Evolutionary conservation across 1,140 invertebrate species (phyloP), one percentile per base, ranked within the genome.

Genomic region (Drosophila suzukii): DNA sequence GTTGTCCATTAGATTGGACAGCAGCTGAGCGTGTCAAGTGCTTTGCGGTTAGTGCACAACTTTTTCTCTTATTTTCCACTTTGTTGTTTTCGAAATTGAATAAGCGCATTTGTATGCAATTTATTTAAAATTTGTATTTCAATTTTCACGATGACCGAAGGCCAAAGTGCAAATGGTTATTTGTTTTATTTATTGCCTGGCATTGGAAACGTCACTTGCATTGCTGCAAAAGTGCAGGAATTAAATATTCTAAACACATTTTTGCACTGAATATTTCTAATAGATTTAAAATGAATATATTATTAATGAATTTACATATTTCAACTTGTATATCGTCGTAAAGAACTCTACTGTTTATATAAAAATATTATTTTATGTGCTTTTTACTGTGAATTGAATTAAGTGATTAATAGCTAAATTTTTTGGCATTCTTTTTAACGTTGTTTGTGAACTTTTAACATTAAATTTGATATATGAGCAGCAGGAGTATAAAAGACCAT

Each of bases 21-120:
- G 61, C 82, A 85, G 75, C 75, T 86, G 82, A 86, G 82, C 82
- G 63, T 85, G 82, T 85, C 82, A 82, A 85, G 82, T 85, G 75
- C 46, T 86, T 86, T 85, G 82, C 82, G 82, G 82, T 86, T 61
- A 66, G 84, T 63, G 62, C n/a, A 56, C 39, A 63, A 75, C 59
- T 70, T 85, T 73, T 80, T 53, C 73, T 75, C 56, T 76, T 81
- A 68, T 74, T 86, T 81, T 84, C 71, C 56, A 60, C 62, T 78
- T 71, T 78, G 50, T 53, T 71, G 38, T 57, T 76, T 68, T 30
- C 41, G 20, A 74, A 86, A 86, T 84, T 84, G 73, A 85, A 86
- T 84, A 85, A 84, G 44, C 66, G 82, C 82, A 86, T 85, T 85
- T 85, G 68, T 81, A 70, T 78, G 82, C 81, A 81, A 81, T 86